Evolutionary conservation across 2,797 vertebrate genomes (phyloP), one percentile per base, ranked within the genome.

Genomic region (Spondyliosoma cantharus): DNA sequence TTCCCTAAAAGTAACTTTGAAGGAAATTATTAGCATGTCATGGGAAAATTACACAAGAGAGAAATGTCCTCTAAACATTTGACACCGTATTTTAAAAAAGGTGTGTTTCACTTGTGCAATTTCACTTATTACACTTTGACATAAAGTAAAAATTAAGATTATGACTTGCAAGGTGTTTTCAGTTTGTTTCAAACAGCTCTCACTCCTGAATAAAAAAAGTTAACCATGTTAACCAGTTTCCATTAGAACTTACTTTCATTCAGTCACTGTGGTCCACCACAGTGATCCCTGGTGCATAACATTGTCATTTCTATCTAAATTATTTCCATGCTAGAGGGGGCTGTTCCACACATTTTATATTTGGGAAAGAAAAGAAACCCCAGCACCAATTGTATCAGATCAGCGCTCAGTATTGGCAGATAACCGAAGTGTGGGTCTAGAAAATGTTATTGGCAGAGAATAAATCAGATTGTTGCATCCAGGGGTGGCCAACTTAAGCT

Each of bases 1-100:
- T 75, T 59, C 71, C 71, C 81, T 52, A 63, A 77, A 80, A 84
- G 66, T 77, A 75, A 78, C 83, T 89, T 86, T 78, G 52, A 88
- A 82, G 70, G 76, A 82, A 82, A 83, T 86, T 66, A 86, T 85
- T 12, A 80, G 65, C 6, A 37, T 42, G 42, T 83, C 22, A 49
- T 66, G 63, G 24, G 42, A 43, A 85, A 78, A 80, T 25, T 45
- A 46, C 65, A 61, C 46, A 61, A 17, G 4, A 17, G 16, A n/a
- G 45, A 19, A 16, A 32, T 17, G 65, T 69, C 22, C 70, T 37
- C 37, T 46, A 19, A n/a, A 14, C 6, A 20, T 56, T 57, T 65
- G 50, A 43, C 66, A 13, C 3, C 9, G 42, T 22, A n/a, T 48
- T 68, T n/a, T 3, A 62, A 60, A 56, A 0, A 45, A 24, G 42